A percentile compares a stretch with the other conserved stretches of the same genome.
Evolutionary conservation across 2,797 vertebrate genomes (phyloP).

Genomic region (Phrynocephalus guinanensis): DNA sequence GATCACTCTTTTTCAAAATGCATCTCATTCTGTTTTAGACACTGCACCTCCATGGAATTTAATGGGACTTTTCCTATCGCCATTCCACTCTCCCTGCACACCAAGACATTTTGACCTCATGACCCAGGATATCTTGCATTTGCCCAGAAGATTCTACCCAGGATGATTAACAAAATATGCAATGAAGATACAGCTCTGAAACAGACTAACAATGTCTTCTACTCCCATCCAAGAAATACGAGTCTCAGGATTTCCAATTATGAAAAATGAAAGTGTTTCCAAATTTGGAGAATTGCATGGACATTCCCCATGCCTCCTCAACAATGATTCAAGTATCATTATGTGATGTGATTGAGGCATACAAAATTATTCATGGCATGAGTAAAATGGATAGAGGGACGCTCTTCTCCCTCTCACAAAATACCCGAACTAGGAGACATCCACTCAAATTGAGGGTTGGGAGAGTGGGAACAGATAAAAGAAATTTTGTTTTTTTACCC

Average conservation of each 20-base stretch:
- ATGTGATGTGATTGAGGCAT: too few relatives aligned
- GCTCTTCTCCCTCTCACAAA: too few relatives aligned
- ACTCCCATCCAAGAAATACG: not conserved
- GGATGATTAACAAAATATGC: not conserved
- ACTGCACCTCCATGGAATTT: not conserved
- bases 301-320: not conserved
- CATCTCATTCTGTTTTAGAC: not conserved
- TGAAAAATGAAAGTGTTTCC: not conserved
- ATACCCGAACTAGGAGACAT: too few relatives aligned
- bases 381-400: too few relatives aligned
- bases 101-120: not conserved
- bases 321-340: not conserved
- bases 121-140: not conserved
- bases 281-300: not conserved
- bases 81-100: not conserved
- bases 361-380: too few relatives aligned
- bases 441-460: too few relatives aligned
- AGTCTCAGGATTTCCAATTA: not conserved
- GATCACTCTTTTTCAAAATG: not conserved
- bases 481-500: too few relatives aligned
- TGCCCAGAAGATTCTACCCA: not conserved
- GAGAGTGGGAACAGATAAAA: too few relatives aligned
- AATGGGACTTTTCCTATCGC: not conserved
- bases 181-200: constrained; percentile 16
- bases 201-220: not conserved